Evolutionary conservation across 2,797 vertebrate species (phyloP).

Genomic region (Darevskia mixta): DNA sequence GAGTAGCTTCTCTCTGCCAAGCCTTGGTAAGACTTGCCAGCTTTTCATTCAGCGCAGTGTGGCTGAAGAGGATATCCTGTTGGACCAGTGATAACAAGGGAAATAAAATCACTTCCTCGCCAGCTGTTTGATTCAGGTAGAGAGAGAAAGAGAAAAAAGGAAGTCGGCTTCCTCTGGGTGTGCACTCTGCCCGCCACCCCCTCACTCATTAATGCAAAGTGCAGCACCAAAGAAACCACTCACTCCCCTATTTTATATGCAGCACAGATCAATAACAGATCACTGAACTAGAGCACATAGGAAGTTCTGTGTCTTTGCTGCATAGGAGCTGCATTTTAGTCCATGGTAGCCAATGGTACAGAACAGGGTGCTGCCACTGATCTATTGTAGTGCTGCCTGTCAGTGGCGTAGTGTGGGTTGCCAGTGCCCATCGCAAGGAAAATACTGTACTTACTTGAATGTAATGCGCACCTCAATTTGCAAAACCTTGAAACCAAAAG

Average conservation of each 20-base stretch:
- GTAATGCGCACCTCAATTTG: too few relatives aligned
- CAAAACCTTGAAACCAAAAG: too few relatives aligned
- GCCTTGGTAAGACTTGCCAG: constrained; percentile 64
- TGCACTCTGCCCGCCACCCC: constrained; percentile 66
- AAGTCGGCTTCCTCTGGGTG: constrained; percentile 84
- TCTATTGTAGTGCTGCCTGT: background rate
- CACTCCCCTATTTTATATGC: constrained; percentile 60
- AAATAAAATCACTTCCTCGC: constrained; percentile 90
- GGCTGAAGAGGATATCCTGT: constrained; percentile 86
- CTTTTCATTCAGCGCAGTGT: constrained; percentile 80
- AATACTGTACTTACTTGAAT: too few relatives aligned
- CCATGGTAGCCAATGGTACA: background rate
- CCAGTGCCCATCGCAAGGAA: too few relatives aligned
- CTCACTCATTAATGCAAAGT: constrained; percentile 50
- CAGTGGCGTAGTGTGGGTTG: too few relatives aligned
- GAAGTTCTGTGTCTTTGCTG: rapidly evolving
- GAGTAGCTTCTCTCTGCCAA: constrained; percentile 67
- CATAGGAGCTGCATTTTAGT: background rate
- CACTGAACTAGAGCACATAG: background rate
- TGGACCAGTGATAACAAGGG: constrained; percentile 79
- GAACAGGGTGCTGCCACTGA: background rate
- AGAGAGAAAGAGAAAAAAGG: constrained; percentile 74
- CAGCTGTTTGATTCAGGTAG: constrained; percentile 89
- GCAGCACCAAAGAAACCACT: constrained; percentile 43
- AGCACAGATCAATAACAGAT: rapidly evolving